phyloP scores from a whole-genome alignment of 2,113 vertebrate species.

The Steatornis caripensis region DNA sequence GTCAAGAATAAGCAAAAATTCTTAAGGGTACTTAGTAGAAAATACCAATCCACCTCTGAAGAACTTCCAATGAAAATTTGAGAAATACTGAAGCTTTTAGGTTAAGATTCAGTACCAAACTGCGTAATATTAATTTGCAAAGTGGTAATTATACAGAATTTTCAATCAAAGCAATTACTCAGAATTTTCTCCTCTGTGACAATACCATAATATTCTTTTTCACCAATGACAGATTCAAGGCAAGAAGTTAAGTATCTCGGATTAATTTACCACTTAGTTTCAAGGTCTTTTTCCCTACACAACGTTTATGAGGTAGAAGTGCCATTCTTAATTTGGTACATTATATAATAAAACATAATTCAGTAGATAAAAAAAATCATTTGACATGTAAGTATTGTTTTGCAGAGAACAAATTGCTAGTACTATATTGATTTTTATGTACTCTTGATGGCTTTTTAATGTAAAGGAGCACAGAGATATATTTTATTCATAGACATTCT shows the following conservation, averaged over 20 bases:
- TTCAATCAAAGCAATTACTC: not conserved
- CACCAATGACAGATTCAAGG: not conserved
- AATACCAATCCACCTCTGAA: not conserved
- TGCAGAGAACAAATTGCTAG: not conserved
- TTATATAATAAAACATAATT: not conserved
- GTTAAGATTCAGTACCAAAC: not conserved
- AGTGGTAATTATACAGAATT: not conserved
- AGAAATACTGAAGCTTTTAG: not conserved
- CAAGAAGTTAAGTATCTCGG: not conserved
- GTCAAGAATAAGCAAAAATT: not conserved
- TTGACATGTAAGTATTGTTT: not conserved
- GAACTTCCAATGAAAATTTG: not conserved
- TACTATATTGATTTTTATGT: not conserved
- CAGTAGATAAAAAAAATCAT: not conserved
- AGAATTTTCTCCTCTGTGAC: not conserved
- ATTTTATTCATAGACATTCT: constrained; percentile 37
- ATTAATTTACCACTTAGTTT: not conserved
- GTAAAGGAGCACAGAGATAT: not conserved
- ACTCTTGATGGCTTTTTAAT: not conserved
- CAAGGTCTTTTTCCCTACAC: not conserved
- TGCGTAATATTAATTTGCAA: not conserved
- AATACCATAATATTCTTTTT: not conserved
- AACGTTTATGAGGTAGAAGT: not conserved
- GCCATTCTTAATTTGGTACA: not conserved
- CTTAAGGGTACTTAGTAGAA: not conserved